Conservation (phyloP, 2,797 vertebrate genomes). For the Melanitta fusca region DNA sequence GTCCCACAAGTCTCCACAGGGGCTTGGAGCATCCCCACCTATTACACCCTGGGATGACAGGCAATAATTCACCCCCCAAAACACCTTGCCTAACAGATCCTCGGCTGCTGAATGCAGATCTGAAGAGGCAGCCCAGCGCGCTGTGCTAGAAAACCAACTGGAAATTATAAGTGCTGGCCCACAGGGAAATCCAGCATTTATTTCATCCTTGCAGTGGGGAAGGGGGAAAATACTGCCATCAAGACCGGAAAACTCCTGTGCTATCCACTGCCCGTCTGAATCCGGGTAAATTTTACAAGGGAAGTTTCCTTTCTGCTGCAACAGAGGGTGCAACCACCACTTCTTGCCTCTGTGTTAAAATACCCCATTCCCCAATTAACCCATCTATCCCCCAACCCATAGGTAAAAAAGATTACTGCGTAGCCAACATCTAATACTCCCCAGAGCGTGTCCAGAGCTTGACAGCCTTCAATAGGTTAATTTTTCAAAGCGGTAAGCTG, state of each 20-base stretch:
- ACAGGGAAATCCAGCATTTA: background rate
- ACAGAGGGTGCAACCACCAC: background rate
- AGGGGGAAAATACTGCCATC: background rate
- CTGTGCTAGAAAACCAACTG: rapidly evolving
- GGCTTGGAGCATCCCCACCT: background rate
- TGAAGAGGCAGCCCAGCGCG: background rate
- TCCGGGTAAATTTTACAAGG: background rate
- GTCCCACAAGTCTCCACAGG: background rate
- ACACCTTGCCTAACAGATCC: background rate
- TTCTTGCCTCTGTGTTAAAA: background rate
- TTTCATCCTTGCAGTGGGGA: background rate
- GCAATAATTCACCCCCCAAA: background rate
- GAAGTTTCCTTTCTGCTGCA: background rate
- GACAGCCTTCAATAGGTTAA: conserved; percentile 75
- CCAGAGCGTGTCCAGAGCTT: conserved; percentile 51
- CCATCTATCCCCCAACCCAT: background rate
- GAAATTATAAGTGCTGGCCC: background rate
- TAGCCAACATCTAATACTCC: conserved; percentile 65
- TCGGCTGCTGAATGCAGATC: rapidly evolving
- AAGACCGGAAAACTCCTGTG: background rate
- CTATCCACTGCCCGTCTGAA: background rate
- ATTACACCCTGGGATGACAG: rapidly evolving
- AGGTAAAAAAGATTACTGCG: conserved; percentile 1
- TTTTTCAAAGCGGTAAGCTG: conserved; percentile 83
- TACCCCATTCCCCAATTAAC: conserved; percentile 23